Evolutionary conservation across 2,888 invertebrate species (phyloP).

Genomic region (Agriopis marginaria): DNA sequence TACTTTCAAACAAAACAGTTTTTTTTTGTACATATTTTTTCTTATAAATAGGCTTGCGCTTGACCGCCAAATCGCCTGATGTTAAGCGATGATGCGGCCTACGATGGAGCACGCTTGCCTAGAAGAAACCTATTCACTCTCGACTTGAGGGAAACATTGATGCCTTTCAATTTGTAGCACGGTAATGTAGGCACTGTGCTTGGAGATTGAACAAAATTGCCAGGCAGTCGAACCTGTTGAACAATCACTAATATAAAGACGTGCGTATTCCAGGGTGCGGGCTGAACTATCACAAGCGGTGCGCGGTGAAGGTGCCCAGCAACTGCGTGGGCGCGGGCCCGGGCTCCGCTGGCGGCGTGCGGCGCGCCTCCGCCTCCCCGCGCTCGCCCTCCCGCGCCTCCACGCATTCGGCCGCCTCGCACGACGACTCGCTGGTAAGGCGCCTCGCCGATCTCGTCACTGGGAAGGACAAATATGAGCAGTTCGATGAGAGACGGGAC

Average conservation of each 20-base stretch:
- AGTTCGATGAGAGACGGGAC: slow-evolving; percentile 21
- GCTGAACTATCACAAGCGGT: slow-evolving; percentile 99
- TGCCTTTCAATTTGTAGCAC: too few relatives aligned
- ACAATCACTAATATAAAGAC: not conserved
- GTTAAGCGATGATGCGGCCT: too few relatives aligned
- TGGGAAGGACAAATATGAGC: slow-evolving; percentile 54
- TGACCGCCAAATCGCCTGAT: too few relatives aligned
- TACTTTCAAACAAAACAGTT: too few relatives aligned
- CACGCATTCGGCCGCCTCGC: slow-evolving; percentile 75
- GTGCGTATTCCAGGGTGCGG: slow-evolving; percentile 92
- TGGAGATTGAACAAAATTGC: too few relatives aligned
- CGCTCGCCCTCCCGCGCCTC: slow-evolving; percentile 93
- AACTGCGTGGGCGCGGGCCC: slow-evolving; percentile 89
- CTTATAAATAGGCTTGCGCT: too few relatives aligned
- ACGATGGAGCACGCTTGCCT: too few relatives aligned
- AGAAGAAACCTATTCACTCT: too few relatives aligned
- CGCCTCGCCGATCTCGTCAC: slow-evolving; percentile 88
- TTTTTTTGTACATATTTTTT: too few relatives aligned
- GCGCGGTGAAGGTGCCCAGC: slow-evolving; percentile 98
- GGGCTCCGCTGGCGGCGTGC: slow-evolving; percentile 50
- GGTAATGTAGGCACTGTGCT: too few relatives aligned
- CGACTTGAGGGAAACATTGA: too few relatives aligned
- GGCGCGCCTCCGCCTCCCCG: slow-evolving; percentile 72
- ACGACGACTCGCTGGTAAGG: slow-evolving; percentile 92
- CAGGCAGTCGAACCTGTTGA: too few relatives aligned